Conservation (phyloP, 2,797 vertebrate genomes). For the Anguilla marmorata region DNA sequence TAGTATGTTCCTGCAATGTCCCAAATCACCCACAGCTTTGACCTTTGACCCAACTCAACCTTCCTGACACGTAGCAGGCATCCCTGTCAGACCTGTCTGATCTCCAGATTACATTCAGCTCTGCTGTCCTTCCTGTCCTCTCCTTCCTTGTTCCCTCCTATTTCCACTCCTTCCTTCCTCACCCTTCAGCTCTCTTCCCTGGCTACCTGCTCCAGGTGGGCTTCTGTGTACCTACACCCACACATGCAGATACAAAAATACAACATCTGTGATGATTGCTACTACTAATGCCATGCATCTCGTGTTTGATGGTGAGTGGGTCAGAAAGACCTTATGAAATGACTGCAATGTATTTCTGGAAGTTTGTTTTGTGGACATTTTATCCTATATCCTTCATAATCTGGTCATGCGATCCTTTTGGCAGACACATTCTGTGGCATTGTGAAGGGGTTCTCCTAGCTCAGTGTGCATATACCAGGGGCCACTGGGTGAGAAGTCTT, state of each 20-base stretch:
- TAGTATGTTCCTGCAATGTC: neutral
- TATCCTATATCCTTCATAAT: too few relatives aligned
- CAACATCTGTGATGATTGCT: neutral
- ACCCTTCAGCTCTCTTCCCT: neutral
- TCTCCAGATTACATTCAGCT: neutral
- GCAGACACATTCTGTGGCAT: neutral
- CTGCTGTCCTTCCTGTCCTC: neutral
- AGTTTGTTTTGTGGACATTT: neutral
- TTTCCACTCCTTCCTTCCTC: neutral
- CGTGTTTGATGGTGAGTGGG: neutral
- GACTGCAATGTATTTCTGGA: neutral
- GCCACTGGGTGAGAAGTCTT: neutral
- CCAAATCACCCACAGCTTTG: neutral
- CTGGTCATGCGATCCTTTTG: neutral
- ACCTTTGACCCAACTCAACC: neutral
- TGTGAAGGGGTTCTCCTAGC: neutral
- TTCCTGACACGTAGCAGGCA: neutral
- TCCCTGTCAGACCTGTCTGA: neutral
- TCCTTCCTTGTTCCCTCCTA: neutral
- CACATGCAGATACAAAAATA: slow-evolving; percentile 14
- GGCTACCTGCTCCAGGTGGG: slow-evolving; percentile 59
- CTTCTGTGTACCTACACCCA: slow-evolving; percentile 51
- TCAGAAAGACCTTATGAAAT: neutral
- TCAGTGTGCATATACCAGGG: neutral
- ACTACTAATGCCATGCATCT: neutral